Percentiles rank a stretch among this genome's conserved stretches.
phyloP scores from a whole-genome alignment of 2,797 vertebrate genomes.

The Remorina albescens region DNA sequence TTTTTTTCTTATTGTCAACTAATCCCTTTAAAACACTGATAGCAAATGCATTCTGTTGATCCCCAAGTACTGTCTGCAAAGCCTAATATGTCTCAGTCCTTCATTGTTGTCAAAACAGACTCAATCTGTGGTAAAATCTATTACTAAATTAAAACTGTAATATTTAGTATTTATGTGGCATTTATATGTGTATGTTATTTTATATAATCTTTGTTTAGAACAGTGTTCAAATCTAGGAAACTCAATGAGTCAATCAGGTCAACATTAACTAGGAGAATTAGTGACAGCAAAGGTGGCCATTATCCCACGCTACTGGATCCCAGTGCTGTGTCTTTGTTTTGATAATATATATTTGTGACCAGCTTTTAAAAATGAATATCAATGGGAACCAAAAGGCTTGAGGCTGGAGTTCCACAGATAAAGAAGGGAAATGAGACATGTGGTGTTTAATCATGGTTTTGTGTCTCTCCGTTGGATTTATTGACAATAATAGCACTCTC shows the following conservation, averaged over 20 bases:
- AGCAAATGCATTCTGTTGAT: neutral
- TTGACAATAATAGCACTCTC: constrained; percentile 25
- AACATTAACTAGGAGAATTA: too few species aligned
- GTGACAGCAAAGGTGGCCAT: too few species aligned
- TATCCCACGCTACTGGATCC: too few species aligned
- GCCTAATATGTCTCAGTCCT: neutral
- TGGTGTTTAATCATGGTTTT: constrained; percentile 35
- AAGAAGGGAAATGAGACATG: neutral
- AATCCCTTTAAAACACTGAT: neutral
- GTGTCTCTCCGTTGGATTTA: constrained; percentile 22
- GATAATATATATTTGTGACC: neutral
- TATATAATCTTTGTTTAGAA: too few species aligned
- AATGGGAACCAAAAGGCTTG: neutral
- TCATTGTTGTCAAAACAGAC: neutral
- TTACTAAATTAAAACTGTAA: too few species aligned
- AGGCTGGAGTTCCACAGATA: constrained; percentile 10
- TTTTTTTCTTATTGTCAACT: neutral
- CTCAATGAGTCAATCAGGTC: too few species aligned
- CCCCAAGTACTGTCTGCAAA: neutral
- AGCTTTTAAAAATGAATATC: neutral
- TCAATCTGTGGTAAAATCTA: neutral
- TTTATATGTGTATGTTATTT: too few species aligned
- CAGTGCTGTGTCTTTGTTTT: too few species aligned
- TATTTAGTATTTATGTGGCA: too few species aligned
- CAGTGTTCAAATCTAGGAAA: too few species aligned